These are phyloP conservation scores for Porites lutea DNA, from an alignment of 64 coral and sea anemone species.

Conservation along the genomic window DNA sequence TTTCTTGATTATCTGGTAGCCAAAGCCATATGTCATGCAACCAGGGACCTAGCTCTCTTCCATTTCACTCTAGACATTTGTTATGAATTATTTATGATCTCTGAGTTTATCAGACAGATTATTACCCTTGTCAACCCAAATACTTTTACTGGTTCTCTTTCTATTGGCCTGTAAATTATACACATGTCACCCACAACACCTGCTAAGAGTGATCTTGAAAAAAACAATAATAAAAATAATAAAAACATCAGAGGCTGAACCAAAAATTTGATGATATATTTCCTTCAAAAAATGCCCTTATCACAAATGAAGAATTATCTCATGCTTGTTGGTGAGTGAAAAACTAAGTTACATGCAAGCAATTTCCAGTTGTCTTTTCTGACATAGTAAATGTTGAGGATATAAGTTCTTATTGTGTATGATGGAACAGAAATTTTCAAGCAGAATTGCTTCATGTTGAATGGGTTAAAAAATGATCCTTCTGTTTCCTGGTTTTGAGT, in stretches of 20 bases:
- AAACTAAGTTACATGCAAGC: neutral
- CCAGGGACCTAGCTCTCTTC: neutral
- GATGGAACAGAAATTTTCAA: neutral
- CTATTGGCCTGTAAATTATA: constrained; percentile 5
- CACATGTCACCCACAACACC: constrained; percentile 1
- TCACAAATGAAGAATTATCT: constrained; percentile 6
- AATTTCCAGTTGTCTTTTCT: no score
- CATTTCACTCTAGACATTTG: neutral
- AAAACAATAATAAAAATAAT: neutral
- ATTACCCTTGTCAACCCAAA: neutral
- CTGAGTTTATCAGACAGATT: constrained; percentile 10
- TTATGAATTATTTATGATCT: constrained; percentile 22
- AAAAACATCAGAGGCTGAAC: constrained; percentile 4
- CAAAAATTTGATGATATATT: neutral
- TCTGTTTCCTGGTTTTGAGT: no score
- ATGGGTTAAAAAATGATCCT: neutral
- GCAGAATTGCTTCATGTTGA: neutral
- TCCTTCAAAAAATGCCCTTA: neutral
- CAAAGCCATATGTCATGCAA: no score
- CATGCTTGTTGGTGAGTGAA: neutral
- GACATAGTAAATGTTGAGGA: no score
- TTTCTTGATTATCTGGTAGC: neutral
- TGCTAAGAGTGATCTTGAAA: neutral
- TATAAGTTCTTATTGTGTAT: neutral
- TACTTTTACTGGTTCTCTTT: neutral